Conservation (phyloP, 2,797 vertebrate species). For the Bradypus variegatus region DNA sequence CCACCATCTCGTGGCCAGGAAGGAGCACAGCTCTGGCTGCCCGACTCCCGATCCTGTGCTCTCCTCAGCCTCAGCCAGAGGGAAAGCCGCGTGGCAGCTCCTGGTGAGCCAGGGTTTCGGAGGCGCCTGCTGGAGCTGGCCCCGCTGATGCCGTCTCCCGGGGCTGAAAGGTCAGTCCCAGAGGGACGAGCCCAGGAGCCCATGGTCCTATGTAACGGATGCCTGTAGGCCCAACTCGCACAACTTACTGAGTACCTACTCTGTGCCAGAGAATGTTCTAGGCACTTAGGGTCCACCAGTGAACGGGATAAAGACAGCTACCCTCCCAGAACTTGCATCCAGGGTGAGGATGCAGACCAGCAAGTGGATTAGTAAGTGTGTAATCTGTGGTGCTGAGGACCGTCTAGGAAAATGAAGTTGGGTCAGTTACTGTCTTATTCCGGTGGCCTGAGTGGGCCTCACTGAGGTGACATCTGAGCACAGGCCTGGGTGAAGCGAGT, state of each 20-base stretch:
- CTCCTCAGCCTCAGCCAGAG: not conserved
- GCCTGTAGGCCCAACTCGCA: not conserved
- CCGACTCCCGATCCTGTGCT: not conserved
- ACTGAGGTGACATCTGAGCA: not conserved
- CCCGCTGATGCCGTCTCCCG: not conserved
- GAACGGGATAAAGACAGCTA: not conserved
- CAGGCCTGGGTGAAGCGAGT: not conserved
- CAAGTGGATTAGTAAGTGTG: not conserved
- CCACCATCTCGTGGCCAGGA: not conserved
- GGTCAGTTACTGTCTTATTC: fast-evolving
- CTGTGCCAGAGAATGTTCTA: not conserved
- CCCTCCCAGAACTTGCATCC: not conserved
- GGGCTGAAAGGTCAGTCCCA: not conserved
- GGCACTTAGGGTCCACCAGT: not conserved
- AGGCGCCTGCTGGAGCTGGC: not conserved
- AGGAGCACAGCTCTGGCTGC: not conserved
- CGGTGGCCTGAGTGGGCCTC: not conserved
- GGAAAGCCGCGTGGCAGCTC: not conserved
- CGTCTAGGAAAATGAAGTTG: too few relatives aligned
- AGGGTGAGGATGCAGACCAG: not conserved
- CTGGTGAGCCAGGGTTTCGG: not conserved
- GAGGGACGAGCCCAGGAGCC: not conserved
- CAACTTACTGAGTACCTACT: too few relatives aligned
- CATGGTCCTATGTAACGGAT: not conserved
- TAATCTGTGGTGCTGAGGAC: fast-evolving